phyloP scores from a whole-genome alignment of 2,888 invertebrate species.

The Ametastegia equiseti region DNA sequence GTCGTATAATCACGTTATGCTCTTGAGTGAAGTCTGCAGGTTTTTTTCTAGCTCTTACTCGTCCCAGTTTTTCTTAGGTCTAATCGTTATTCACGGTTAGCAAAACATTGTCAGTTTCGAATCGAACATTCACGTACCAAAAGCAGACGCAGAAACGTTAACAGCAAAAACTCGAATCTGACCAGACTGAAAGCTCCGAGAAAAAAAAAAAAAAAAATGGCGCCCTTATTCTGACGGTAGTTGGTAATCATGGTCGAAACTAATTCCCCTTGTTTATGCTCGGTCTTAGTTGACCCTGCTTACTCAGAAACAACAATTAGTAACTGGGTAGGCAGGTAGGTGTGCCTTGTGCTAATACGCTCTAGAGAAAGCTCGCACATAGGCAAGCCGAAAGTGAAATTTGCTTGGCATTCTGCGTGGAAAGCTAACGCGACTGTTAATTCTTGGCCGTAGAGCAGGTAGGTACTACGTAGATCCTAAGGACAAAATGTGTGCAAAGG shows the following conservation, averaged over 20 bases:
- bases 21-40: slow-evolving; percentile 6
- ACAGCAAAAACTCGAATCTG: not conserved
- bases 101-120: not conserved
- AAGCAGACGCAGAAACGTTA: not conserved
- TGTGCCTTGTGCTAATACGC: slow-evolving; percentile 2
- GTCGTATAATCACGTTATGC: slow-evolving; percentile 32
- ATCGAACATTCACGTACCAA: not conserved
- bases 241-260: not conserved
- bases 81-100: slow-evolving; percentile 5
- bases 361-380: not conserved
- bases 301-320: slow-evolving; percentile 31
- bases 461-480: not conserved
- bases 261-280: slow-evolving; percentile 13
- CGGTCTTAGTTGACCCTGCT: slow-evolving; percentile 30
- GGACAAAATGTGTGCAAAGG: not conserved
- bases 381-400: slow-evolving; percentile 14
- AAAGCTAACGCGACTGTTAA: slow-evolving; percentile 27
- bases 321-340: not conserved
- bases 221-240: not conserved
- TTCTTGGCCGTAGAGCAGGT: not conserved
- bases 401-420: slow-evolving; percentile 27
- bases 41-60: not conserved
- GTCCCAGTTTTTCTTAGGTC: not conserved
- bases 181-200: not conserved
- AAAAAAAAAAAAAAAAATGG: too few relatives aligned